Evolutionary conservation across 2,888 invertebrate species (phyloP).

Genomic region (Rhagophthalmus giganteus): DNA sequence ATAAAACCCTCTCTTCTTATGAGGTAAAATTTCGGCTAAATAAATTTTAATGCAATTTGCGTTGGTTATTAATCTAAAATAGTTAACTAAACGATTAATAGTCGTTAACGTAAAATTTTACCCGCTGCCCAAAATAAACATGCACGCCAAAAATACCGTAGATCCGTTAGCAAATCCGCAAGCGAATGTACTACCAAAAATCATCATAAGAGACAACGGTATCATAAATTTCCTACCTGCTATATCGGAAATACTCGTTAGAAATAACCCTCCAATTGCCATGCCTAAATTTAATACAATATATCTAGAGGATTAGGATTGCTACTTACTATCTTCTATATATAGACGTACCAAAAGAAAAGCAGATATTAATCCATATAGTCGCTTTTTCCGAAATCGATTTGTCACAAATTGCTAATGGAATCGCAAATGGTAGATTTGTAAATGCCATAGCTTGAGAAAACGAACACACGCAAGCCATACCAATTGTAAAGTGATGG

Average conservation of each 20-base stretch:
- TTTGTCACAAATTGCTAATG: constrained; percentile 46
- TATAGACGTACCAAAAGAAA: constrained; percentile 37
- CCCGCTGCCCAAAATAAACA: constrained; percentile 54
- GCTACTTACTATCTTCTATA: background rate
- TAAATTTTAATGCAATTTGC: constrained; percentile 49
- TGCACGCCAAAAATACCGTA: constrained; percentile 47
- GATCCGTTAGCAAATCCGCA: constrained; percentile 52
- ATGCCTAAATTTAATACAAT: constrained; percentile 52
- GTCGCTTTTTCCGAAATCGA: constrained; percentile 32
- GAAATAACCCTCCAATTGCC: constrained; percentile 48
- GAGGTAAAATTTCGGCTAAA: constrained; percentile 53
- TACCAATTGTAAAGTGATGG: constrained; percentile 45
- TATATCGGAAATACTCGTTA: constrained; percentile 50
- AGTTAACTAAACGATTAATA: background rate
- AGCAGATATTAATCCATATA: constrained; percentile 37
- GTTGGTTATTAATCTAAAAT: constrained; percentile 51
- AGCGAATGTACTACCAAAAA: constrained; percentile 50
- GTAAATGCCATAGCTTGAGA: constrained; percentile 42
- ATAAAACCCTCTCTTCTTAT: constrained; percentile 49
- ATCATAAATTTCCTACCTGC: constrained; percentile 52
- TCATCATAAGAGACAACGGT: constrained; percentile 46
- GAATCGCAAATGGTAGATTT: constrained; percentile 44
- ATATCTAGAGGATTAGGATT: too few species aligned
- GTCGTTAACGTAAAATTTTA: constrained; percentile 37
- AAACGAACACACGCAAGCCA: constrained; percentile 41